Evolutionary conservation across 2,888 invertebrate genomes (phyloP).

Genomic region (Prosopocoilus inquinatus): DNA sequence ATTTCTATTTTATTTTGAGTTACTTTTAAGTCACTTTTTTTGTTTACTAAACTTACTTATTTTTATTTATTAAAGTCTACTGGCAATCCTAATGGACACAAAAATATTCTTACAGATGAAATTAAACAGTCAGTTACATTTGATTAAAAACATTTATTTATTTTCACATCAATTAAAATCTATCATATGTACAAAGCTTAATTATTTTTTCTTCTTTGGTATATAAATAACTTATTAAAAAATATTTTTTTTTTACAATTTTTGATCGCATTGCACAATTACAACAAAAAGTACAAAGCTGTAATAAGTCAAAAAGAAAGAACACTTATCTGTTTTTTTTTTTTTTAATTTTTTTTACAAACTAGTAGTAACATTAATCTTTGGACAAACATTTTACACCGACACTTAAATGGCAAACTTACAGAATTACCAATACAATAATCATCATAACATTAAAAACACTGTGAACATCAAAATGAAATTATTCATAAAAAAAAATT

Average conservation of each 20-base stretch:
- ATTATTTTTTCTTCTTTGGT: constrained; percentile 14
- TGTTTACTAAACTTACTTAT: too few species aligned
- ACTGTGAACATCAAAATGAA: too few species aligned
- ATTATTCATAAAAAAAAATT: too few species aligned
- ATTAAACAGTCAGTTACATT: too few species aligned
- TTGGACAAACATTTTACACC: constrained; percentile 12
- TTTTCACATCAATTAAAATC: constrained; percentile 11
- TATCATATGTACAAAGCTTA: constrained; percentile 14
- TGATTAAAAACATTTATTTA: not conserved
- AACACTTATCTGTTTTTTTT: not conserved
- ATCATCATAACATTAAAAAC: too few species aligned
- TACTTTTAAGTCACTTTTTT: too few species aligned
- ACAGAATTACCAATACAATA: not conserved
- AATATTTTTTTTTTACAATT: constrained; percentile 2
- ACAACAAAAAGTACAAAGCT: not conserved
- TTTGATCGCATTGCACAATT: not conserved
- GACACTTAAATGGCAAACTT: not conserved
- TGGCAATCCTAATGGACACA: too few species aligned
- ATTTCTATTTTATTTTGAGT: too few species aligned
- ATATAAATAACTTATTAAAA: constrained; percentile 16
- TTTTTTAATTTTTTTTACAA: constrained; percentile 9
- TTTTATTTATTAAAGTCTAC: too few species aligned
- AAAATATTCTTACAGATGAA: too few species aligned
- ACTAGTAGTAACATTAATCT: constrained; percentile 13
- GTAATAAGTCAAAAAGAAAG: too few species aligned